Base-by-base conservation (phyloP, 2,797 vertebrate genomes). In the Poecilia velifera region DNA sequence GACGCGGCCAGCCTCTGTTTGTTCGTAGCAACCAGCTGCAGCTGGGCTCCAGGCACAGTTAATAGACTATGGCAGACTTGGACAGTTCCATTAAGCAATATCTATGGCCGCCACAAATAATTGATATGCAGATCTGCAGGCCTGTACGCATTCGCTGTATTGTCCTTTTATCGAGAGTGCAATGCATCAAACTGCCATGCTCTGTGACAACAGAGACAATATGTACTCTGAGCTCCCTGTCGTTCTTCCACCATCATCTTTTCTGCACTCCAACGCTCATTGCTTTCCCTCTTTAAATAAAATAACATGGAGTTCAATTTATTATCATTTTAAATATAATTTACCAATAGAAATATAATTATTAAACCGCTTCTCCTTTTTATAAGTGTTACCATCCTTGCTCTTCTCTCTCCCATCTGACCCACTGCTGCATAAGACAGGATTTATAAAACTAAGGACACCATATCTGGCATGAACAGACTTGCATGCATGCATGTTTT, bases 31-130 rank as follows among this genome's bases (percentile, higher is more conserved):
- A 84, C 75, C 89, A 84, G 89, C 86, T 90, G 90, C 92, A 90
- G 89, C 90, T 85, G 81, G 86, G 85, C 87, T 81, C 79, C 81
- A 64, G 76, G 76, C 87, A 82, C 79, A 71, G 88, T 92, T 91
- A 90, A 94, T 94, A 89, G 86, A 89, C 78, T 51, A 84, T 75
- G 79, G 74, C 86, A 87, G 83, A 78, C 82, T 14, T 89, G 89
- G 95, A 94, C 93, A 93, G 85, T 94, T 94, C 90, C 91, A 94
- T 93, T 94, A 94, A 90, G 91, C 75, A 45, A 36, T 92, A 92
- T 95, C 94, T 93, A 95, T 87, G 89, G 90, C 88, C 75, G 83
- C 84, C 86, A 78, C 90, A 84, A 92, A 91, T 90, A 93, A 92
- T 91, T 90, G 89, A 92, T 92, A 91, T 92, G 93, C 91, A 92